Base-by-base conservation (phyloP, 2,113 vertebrate species). In the Erpornis zantholeuca region DNA sequence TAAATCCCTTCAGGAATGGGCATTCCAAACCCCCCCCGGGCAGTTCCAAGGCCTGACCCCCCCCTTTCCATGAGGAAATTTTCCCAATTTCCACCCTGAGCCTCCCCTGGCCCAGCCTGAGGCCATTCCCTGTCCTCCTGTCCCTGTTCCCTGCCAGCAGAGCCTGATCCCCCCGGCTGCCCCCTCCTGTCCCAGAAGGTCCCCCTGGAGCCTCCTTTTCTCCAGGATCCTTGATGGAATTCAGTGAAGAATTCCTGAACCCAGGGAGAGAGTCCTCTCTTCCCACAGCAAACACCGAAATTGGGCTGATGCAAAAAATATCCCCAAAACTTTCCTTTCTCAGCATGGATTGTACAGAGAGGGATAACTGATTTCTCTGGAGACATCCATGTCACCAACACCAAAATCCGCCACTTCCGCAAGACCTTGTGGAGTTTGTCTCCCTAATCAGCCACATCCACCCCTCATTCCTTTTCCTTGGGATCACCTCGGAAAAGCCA, bases 381-480 rank as follows among this genome's bases (percentile, higher is more conserved):
- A 59, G 10, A 45, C 9, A n/a, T 24, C 44, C 53, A 12, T 2
- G 2, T 24, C 22, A 16, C 7, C 15, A 0, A 15, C 33, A 15
- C 22, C 45, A 60, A 24, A 56, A 88, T 4, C 17, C 3, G 38
- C 25, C 14, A 10, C 14, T 29, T 63, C 44, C 76, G 42, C 11
- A 4, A 17, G 16, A 52, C 9, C 27, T 11, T 3, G 6, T 8
- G 35, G 17, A 25, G 2, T 42, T 85, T 31, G 1, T 13, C 79
- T 3, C 1, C 33, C 38, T 19, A 22, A 6, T 18, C 31, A 12
- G 1, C 2, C 29, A 6, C 36, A 3, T 36, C 45, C 49, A 19
- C 49, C 10, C 29, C n/a, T 61, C 33, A 4, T 36, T 56, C 65
- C 28, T 77, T 77, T 53, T 52, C 36, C 60, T 15, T 3, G 42